A percentile compares a stretch with the other conserved stretches of the same genome.
These are phyloP conservation scores for Poeciliopsis prolifica DNA, from an alignment of 2,113 vertebrate genomes.

Conservation along the genomic window DNA sequence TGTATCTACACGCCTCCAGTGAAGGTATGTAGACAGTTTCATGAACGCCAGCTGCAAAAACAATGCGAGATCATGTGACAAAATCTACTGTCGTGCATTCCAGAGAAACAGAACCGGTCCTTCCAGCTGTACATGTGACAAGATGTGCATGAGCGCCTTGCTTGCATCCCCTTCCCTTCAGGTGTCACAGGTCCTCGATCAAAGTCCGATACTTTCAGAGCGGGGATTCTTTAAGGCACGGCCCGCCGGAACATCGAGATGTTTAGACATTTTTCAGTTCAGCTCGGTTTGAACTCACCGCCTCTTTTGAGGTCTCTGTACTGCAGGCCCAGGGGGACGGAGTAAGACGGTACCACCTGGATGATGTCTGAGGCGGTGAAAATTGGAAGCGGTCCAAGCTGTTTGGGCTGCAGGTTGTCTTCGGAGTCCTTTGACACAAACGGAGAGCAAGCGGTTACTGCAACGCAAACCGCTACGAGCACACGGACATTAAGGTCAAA, in stretches of 20 bases:
- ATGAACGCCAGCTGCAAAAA: constrained; percentile 20
- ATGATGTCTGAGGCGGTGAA: constrained; percentile 78
- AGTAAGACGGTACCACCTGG: constrained; percentile 68
- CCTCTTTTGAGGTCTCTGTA: constrained; percentile 48
- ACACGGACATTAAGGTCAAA: neutral
- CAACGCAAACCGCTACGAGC: neutral
- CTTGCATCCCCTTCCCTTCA: too few species aligned
- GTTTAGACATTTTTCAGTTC: neutral
- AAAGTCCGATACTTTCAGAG: neutral
- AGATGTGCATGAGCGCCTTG: neutral
- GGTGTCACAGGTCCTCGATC: neutral
- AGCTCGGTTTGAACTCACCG: constrained; percentile 27
- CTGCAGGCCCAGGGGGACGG: constrained; percentile 33
- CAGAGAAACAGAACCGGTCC: constrained; percentile 50
- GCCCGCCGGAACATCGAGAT: neutral
- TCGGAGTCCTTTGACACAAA: constrained; percentile 59
- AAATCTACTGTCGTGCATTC: constrained; percentile 37
- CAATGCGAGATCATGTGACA: constrained; percentile 29
- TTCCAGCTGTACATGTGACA: constrained; percentile 47
- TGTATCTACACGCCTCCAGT: neutral
- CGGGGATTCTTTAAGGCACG: neutral
- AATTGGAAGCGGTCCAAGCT: constrained; percentile 57
- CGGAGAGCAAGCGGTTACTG: neutral
- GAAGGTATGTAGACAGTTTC: constrained; percentile 44
- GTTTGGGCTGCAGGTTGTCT: constrained; percentile 57